Conservation (phyloP, 2,113 vertebrate genomes). For the Psettodes erumei region DNA sequence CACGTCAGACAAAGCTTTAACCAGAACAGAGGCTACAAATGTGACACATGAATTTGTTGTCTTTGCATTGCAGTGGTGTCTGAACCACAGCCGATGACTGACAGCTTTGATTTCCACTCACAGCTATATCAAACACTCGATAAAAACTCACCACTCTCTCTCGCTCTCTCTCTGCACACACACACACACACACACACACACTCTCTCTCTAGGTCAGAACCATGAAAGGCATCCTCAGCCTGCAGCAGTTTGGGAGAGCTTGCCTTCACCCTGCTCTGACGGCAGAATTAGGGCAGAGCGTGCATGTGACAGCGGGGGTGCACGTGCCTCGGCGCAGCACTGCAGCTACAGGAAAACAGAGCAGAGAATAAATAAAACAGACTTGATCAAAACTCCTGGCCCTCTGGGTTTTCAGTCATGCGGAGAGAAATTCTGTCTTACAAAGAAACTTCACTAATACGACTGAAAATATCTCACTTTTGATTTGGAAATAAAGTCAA, state of each 20-base stretch:
- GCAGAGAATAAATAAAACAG: constrained; percentile 11
- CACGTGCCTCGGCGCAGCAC: constrained; percentile 39
- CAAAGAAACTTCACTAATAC: constrained; percentile 12
- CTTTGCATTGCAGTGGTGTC: neutral
- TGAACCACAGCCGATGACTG: constrained; percentile 48
- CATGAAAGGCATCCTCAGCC: constrained; percentile 56
- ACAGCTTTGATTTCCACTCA: constrained; percentile 44
- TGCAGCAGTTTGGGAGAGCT: constrained; percentile 27
- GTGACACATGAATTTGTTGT: constrained; percentile 12
- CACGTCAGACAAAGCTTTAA: neutral
- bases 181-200: constrained; percentile 11
- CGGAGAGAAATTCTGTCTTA: constrained; percentile 20
- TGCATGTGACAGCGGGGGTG: constrained; percentile 33
- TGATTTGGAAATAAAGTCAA: neutral
- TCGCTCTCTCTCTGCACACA: neutral
- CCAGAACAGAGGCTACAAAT: neutral
- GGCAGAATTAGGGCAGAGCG: constrained; percentile 48
- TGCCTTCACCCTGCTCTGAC: constrained; percentile 25
- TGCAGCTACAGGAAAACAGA: constrained; percentile 25
- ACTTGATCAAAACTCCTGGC: constrained; percentile 2
- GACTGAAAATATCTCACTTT: constrained; percentile 4
- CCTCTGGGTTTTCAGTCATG: constrained; percentile 31
- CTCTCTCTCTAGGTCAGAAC: constrained; percentile 28
- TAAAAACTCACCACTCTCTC: neutral
- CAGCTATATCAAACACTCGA: constrained; percentile 35